Base-by-base conservation (phyloP, 1,140 invertebrate species). In the Drosophila oshimai region DNA sequence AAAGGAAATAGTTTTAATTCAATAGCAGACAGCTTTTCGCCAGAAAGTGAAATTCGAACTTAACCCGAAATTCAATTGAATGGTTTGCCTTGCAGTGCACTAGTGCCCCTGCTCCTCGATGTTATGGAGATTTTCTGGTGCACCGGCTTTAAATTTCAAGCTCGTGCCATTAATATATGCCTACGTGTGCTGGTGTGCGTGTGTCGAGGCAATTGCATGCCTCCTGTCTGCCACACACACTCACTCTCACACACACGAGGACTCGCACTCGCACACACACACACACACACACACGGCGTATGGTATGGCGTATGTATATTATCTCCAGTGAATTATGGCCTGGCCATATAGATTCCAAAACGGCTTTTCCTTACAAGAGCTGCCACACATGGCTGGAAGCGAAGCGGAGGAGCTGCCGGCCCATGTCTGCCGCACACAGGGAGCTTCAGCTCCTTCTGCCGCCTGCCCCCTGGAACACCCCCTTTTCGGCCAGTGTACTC, bases 291-390 rank as follows among this genome's bases (percentile, higher is more conserved):
- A 15, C 6, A 4, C 10, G 10, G 2, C 0, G 22, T 2, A 7
- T 50, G n/a, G 3, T 6, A 17, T 18, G 81, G 57, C 81, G 74
- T 87, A 86, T 86, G 81, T 87, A 86, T 86, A 86, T 86, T 86
- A 86, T 86, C 81, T 86, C 81, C 67, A 68, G 81, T 86, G 81
- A 86, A 86, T 87, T 86, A 86, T 86, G 81, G 81, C 61, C 77
- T 61, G 81, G 53, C 76, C 68, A 77, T 86, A 80, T 86, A 87
- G 80, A 87, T 80, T 86, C 81, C 75, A 87, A 80, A 86, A 80
- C 67, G 80, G 81, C 76, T 75, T 80, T 81, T 87, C 80, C 81
- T 79, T 84, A 64, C 80, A 84, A 67, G 47, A 64, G 74, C 68
- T 58, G 47, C 51, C 41, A 24, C 37, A 54, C 36, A 54, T 18